Base-by-base conservation (phyloP, 1,140 invertebrate genomes). In the Drosophila punjabiensis region DNA sequence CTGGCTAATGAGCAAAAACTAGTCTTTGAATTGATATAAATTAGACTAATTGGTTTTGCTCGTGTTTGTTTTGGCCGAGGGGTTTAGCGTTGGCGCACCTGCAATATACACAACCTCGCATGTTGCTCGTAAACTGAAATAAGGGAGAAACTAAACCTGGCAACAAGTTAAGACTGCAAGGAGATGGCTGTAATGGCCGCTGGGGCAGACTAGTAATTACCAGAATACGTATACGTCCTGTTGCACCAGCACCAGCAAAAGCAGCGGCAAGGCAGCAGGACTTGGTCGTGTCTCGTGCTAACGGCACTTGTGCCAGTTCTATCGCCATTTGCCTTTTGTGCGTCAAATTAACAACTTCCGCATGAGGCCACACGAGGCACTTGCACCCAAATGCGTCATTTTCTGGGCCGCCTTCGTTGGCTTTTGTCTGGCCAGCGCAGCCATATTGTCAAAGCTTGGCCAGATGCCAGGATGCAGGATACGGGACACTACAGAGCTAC, bases 321-420 rank as follows among this genome's bases (percentile, higher is more conserved):
- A 53, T 76, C 77, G 73, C 78, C 76, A 78, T 61, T 79, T 69
- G 85, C 69, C 82, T 85, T 74, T 89, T 89, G 82, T 85, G 86
- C 82, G 85, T 89, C 85, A 89, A 89, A 89, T 89, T 89, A 89
- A 89, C 86, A 89, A 89, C 85, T 89, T 89, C 85, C 85, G 85
- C 85, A 89, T 89, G 81, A 90, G 85, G 85, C 85, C 85, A 81
- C 84, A 88, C 82, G 80, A 89, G 85, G 74, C 85, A 90, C 85
- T 89, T 89, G 85, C 86, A 89, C 85, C 86, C 79, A 79, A 88
- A 89, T 89, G 85, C 85, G 85, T 89, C 85, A 89, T 88, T 88
- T 88, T 84, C 81, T 84, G 69, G 83, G 78, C 76, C 59, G 62
- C 63, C 58, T 70, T 59, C 59, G 39, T 61, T 73, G 39, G 39